Evolutionary conservation across 2,113 vertebrate genomes (phyloP).

Genomic region (Microcebus murinus): DNA sequence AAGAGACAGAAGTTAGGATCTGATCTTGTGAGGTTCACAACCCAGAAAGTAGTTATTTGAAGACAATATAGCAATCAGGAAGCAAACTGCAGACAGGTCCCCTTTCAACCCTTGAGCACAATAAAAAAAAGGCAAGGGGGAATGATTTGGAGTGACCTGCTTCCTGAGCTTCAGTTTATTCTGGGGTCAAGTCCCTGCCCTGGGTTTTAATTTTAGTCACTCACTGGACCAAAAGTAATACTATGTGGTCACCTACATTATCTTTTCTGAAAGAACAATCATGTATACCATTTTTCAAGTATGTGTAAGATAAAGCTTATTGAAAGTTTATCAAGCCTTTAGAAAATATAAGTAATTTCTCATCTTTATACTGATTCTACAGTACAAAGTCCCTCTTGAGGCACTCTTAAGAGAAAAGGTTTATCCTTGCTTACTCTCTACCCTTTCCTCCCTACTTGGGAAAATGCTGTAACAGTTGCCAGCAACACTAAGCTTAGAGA

Average conservation of each 20-base stretch:
- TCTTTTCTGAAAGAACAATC: neutral
- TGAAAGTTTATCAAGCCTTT: conserved; percentile 19
- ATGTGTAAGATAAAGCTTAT: neutral
- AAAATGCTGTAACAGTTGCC: neutral
- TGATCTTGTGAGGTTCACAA: neutral
- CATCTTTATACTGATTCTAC: neutral
- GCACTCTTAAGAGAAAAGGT: neutral
- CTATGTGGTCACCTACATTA: neutral
- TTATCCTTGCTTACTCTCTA: conserved; percentile 11
- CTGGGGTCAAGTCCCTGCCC: neutral
- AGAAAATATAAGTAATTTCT: conserved; percentile 41
- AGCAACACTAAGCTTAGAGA: neutral
- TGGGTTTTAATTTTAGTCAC: conserved; percentile 13
- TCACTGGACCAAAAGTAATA: neutral
- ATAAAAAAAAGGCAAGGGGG: neutral
- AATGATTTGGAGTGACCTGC: neutral
- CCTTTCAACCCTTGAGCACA: neutral
- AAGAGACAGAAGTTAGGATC: neutral
- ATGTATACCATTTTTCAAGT: neutral
- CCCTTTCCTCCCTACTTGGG: neutral
- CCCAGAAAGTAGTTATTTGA: neutral
- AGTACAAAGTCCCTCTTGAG: neutral
- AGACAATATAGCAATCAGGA: neutral
- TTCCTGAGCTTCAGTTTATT: neutral
- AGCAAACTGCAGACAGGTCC: neutral